phyloP scores from a whole-genome alignment of 1,140 invertebrate species.

The Melipona quadrifasciata region DNA sequence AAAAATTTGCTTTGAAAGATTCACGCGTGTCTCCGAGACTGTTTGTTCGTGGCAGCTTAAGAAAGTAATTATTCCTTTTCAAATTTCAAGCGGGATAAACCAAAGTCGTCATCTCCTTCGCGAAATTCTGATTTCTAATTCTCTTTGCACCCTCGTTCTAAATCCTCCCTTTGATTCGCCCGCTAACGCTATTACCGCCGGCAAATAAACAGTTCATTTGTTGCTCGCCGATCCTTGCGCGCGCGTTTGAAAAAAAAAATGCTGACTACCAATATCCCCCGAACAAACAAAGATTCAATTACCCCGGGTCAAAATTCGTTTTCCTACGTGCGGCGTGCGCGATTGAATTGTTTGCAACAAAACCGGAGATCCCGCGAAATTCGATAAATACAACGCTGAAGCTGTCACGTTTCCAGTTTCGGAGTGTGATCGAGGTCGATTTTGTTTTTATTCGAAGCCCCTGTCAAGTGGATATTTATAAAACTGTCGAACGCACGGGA shows the following conservation, averaged over 20 bases:
- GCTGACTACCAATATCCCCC: background rate
- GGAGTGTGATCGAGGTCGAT: background rate
- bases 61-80: too few relatives aligned
- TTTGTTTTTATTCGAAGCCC: background rate
- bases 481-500: background rate
- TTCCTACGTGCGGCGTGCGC: too few relatives aligned
- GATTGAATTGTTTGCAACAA: background rate
- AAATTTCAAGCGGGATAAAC: too few relatives aligned
- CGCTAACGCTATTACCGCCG: background rate
- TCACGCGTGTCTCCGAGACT: too few relatives aligned
- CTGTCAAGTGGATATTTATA: background rate
- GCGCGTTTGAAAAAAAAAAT: background rate
- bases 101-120: too few relatives aligned
- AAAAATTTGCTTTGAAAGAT: too few relatives aligned
- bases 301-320: background rate
- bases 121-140: background rate
- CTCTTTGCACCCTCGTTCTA: background rate
- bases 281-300: background rate
- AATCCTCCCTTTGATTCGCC: background rate
- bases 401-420: background rate
- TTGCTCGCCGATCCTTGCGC: too few relatives aligned
- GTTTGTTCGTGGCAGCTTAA: too few relatives aligned
- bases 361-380: background rate
- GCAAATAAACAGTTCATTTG: background rate
- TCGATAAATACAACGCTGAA: background rate